Conservation (phyloP, 2,113 vertebrate genomes). For the Neomonachus schauinslandi region DNA sequence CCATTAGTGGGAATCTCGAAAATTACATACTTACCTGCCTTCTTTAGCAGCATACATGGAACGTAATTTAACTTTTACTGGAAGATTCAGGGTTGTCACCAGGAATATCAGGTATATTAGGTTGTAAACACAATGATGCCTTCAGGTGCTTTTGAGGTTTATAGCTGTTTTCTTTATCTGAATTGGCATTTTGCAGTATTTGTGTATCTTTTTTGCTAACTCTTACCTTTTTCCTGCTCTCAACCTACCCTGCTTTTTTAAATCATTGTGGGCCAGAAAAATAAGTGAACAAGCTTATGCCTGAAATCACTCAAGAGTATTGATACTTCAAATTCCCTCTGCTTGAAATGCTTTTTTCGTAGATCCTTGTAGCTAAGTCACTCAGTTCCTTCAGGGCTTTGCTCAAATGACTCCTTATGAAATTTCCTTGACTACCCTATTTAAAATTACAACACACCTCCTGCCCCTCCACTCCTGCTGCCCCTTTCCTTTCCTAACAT, state of each 20-base stretch:
- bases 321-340: neutral
- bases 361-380: neutral
- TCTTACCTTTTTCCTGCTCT: neutral
- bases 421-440: neutral
- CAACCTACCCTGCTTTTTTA: neutral
- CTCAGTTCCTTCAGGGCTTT: neutral
- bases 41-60: neutral
- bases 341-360: neutral
- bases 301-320: neutral
- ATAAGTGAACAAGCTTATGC: neutral
- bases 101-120: neutral
- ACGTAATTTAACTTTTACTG: neutral
- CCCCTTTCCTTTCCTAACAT: neutral
- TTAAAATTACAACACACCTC: neutral
- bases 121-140: neutral
- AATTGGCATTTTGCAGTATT: neutral
- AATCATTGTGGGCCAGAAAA: neutral
- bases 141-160: neutral
- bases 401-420: neutral
- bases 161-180: conserved; percentile 2
- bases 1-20: neutral
- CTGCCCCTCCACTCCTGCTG: neutral
- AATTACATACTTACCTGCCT: neutral
- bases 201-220: neutral
- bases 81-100: neutral